Evolutionary conservation across 2,888 invertebrate species (phyloP), one percentile per base, ranked within the genome.

Genomic region (Athripsodes cinereus): DNA sequence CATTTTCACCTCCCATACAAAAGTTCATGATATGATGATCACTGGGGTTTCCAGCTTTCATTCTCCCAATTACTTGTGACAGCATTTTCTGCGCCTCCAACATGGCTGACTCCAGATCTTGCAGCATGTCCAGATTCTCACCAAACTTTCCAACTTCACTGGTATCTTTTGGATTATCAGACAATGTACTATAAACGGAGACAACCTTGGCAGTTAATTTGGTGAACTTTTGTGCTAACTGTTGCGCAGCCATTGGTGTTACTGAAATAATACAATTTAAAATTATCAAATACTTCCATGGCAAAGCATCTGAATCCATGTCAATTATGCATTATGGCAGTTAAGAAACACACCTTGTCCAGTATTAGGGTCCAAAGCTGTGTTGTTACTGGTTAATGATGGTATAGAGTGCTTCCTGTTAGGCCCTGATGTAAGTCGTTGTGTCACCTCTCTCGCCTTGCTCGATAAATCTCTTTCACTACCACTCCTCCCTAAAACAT

Each of bases 181-280:
- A 74, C 59, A 88, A 71, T 56, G 84, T 81, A 59, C 85, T 80
- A 71, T 87, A 87, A 52, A 89, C 74, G 69, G 86, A 84, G 2
- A 86, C 85, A 46, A 88, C 86, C 67, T 86, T 86, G 65, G 84
- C 81, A 2, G 88, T 86, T 0, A 87, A 84, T 64, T 79, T 77
- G 8, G 84, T 86, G 61, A 87, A 71, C 68, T 84, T 83, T 57
- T 78, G 77, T 18, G 78, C 76, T 62, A 79, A 65, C 40, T 79
- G 78, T 2, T 76, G 72, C 63, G 80, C 79, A 11, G 80, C 72
- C 66, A 78, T 75, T 20, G 78, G 77, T 22, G 79, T 75, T 64
- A 80, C 81, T 81, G 71, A 21, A 47, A 47, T 19, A 11, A 47
- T 20, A 47, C 16, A 47, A 47, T 20, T 11, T 6, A 20, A n/a